Evolutionary conservation across 1,140 invertebrate species (phyloP).

Genomic region (Atta cephalotes): DNA sequence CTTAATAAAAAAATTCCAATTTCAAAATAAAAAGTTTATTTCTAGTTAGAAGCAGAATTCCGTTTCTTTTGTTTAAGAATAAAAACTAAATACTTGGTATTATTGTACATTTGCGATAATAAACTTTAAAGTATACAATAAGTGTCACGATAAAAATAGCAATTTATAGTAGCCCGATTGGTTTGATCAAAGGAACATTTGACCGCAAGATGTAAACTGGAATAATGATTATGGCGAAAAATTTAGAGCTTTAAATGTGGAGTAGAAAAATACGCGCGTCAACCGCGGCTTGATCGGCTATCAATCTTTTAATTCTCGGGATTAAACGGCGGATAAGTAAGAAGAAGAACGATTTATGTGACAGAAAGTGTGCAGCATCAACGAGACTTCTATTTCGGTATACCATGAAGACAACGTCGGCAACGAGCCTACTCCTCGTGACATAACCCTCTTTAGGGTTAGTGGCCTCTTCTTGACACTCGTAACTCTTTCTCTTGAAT

Average conservation of each 20-base stretch:
- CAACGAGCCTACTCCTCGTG: slow-evolving; percentile 52
- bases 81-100: not conserved
- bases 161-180: not conserved
- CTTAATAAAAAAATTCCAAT: not conserved
- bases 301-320: not conserved
- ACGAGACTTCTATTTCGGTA: slow-evolving; percentile 69
- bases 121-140: not conserved
- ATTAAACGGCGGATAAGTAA: slow-evolving; percentile 61
- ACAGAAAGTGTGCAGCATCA: slow-evolving; percentile 55
- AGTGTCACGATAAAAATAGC: not conserved
- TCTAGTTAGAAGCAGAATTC: not conserved
- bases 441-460: slow-evolving; percentile 70
- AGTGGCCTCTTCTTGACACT: slow-evolving; percentile 71
- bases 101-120: too few species aligned
- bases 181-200: not conserved
- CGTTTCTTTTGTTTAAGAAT: not conserved
- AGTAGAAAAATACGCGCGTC: not conserved
- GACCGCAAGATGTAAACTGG: slow-evolving; percentile 14
- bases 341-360: slow-evolving; percentile 67
- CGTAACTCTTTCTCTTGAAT: slow-evolving; percentile 65
- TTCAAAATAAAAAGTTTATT: not conserved
- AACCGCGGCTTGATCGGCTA: not conserved
- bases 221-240: slow-evolving; percentile 1
- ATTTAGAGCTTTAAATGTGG: slow-evolving; percentile 3
- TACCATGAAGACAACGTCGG: slow-evolving; percentile 44